These are phyloP conservation scores for Opisthograptis luteolata DNA, from an alignment of 2,888 invertebrate species.

Conservation along the genomic window DNA sequence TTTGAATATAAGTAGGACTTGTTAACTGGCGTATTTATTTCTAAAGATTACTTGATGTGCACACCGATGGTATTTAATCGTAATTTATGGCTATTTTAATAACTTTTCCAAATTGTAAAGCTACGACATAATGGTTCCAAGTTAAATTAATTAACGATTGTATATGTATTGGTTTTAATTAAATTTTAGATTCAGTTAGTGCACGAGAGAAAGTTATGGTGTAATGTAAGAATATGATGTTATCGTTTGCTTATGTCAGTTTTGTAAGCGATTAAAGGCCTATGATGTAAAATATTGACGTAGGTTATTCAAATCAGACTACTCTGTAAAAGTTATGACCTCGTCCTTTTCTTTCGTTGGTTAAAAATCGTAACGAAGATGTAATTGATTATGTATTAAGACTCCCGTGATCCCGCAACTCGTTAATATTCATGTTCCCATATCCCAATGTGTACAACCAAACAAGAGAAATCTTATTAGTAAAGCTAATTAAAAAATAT, in stretches of 20 bases:
- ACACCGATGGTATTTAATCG: constrained; percentile 23
- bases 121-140: constrained; percentile 17
- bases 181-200: constrained; percentile 25
- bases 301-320: too few relatives aligned
- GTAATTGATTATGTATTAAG: too few relatives aligned
- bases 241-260: constrained; percentile 11
- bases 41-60: constrained; percentile 13
- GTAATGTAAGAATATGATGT: constrained; percentile 4
- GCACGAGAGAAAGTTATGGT: constrained; percentile 20
- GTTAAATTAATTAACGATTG: constrained; percentile 28
- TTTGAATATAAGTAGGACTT: too few relatives aligned
- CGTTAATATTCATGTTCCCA: too few relatives aligned
- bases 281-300: not conserved
- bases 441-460: too few relatives aligned
- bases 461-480: too few relatives aligned
- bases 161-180: constrained; percentile 38
- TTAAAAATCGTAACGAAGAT: too few relatives aligned
- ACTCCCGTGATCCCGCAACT: too few relatives aligned
- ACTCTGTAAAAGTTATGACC: too few relatives aligned
- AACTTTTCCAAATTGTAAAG: constrained; percentile 22
- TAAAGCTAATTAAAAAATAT: too few relatives aligned
- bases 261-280: constrained; percentile 4
- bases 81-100: constrained; percentile 29
- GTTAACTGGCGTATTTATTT: constrained; percentile 11
- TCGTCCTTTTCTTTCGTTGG: too few relatives aligned